Evolutionary conservation across 2,797 vertebrate genomes (phyloP), one percentile per base, ranked within the genome.

Genomic region (Pantherophis vulpinus): DNA sequence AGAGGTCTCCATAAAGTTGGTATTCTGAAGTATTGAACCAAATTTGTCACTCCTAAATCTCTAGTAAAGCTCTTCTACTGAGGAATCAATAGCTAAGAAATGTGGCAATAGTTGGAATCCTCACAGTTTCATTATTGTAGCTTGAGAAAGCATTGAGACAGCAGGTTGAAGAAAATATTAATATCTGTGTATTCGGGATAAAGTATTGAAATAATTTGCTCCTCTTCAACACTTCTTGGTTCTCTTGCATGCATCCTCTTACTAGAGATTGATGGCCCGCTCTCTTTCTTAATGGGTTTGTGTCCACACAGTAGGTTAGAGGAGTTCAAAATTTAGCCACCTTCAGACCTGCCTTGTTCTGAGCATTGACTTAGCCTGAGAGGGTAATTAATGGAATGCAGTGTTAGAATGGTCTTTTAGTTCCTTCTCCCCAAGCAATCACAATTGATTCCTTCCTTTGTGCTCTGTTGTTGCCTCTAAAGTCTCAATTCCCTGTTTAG

Each of bases 281-380:
- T 86, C 54, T 29, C 6, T 88, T 94, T 92, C 86, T 91, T 92
- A 93, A 91, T 89, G 87, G 90, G 87, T 42, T 88, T 87, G 37
- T 61, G 93, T 93, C 94, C 90, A 91, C 93, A 59, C 23, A 42
- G 74, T 89, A 10, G 29, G 16, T 9, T 32, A 90, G 59, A 74
- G 79, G 59, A 87, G 88, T 79, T 94, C 47, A 20, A 60, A 63
- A 23, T 70, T 70, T 61, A 87, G 61, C 70, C 42, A 51, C n/a
- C 60, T 91, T 60, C 87, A 86, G 87, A 32, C 60, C 32, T 91
- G 20, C 63, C 63, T 92, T 92, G 58, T 63, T 91, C 90, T 66
- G 54, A 70, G 37, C 60, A 89, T 94, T 54, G 90, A 93, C 90
- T 51, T 25, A 87, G 42, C 25, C 61, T 63, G 83, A 63, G 42